These are phyloP conservation scores for Telmatochromis sp. DNA, from an alignment of 2,113 vertebrate species.

Conservation along the genomic window DNA sequence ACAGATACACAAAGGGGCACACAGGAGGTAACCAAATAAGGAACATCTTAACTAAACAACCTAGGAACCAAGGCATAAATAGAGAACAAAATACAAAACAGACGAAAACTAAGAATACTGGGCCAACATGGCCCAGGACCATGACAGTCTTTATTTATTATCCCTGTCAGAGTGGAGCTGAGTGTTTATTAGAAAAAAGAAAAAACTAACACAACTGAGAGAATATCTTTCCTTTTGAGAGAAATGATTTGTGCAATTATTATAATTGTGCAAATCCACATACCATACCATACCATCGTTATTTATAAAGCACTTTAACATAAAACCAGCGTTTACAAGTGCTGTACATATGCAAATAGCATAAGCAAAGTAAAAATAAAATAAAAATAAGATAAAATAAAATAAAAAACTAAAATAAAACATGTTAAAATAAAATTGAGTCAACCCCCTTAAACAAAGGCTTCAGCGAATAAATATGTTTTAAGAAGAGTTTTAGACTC, in stretches of 20 bases:
- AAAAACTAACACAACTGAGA: rapidly evolving
- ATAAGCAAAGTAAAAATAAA: background rate
- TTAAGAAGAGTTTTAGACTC: background rate
- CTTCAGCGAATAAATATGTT: background rate
- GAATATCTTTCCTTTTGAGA: background rate
- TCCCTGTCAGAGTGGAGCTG: background rate
- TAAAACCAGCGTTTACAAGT: background rate
- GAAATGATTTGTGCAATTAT: background rate
- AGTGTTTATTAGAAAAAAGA: background rate
- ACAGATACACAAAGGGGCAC: too few relatives aligned
- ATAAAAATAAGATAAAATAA: background rate
- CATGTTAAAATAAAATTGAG: background rate
- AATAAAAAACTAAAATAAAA: background rate
- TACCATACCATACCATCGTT: background rate
- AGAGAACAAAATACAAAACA: too few relatives aligned
- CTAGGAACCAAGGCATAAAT: too few relatives aligned
- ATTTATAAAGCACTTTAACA: background rate
- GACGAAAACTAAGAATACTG: too few relatives aligned
- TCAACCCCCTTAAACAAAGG: background rate
- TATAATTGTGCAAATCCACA: background rate
- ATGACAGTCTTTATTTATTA: background rate
- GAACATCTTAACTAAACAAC: too few relatives aligned
- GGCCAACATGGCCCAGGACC: too few relatives aligned
- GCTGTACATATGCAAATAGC: background rate
- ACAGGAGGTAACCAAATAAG: too few relatives aligned